Evolutionary conservation across 1,140 invertebrate species (phyloP).

Genomic region (Trachymyrmex septentrionalis): DNA sequence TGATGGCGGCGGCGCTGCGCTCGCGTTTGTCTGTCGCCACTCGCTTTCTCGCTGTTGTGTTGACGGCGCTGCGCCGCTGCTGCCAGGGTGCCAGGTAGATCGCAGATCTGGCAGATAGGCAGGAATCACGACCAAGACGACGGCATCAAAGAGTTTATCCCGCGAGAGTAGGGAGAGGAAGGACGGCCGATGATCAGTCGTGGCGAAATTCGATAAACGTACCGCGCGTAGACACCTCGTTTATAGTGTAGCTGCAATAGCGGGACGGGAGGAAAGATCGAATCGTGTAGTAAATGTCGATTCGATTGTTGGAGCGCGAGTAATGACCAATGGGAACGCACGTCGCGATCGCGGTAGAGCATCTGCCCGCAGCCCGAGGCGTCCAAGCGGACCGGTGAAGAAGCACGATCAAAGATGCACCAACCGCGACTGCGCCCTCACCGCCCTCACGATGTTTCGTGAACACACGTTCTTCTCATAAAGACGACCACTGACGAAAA

Average conservation of each 20-base stretch:
- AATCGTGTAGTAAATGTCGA: slow-evolving; percentile 54
- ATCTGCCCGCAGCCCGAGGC: slow-evolving; percentile 33
- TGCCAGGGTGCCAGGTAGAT: background rate
- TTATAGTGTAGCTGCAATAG: background rate
- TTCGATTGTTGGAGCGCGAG: slow-evolving; percentile 56
- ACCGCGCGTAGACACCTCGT: background rate
- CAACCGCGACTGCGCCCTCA: background rate
- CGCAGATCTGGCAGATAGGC: background rate
- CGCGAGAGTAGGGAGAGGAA: background rate
- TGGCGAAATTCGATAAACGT: slow-evolving; percentile 22
- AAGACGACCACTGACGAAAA: background rate
- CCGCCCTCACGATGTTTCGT: background rate
- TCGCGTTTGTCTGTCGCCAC: slow-evolving; percentile 23
- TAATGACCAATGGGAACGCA: slow-evolving; percentile 59
- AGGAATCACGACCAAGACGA: background rate
- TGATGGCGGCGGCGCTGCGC: slow-evolving; percentile 68
- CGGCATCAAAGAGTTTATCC: background rate
- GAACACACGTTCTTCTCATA: background rate
- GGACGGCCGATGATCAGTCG: slow-evolving; percentile 37
- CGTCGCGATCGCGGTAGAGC: slow-evolving; percentile 63
- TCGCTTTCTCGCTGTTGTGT: slow-evolving; percentile 60
- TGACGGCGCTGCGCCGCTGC: slow-evolving; percentile 70
- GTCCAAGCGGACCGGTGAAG: background rate
- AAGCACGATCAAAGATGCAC: background rate
- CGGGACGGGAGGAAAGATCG: background rate